phyloP scores from a whole-genome alignment of 2,888 invertebrate genomes.

The Neria commutata region DNA sequence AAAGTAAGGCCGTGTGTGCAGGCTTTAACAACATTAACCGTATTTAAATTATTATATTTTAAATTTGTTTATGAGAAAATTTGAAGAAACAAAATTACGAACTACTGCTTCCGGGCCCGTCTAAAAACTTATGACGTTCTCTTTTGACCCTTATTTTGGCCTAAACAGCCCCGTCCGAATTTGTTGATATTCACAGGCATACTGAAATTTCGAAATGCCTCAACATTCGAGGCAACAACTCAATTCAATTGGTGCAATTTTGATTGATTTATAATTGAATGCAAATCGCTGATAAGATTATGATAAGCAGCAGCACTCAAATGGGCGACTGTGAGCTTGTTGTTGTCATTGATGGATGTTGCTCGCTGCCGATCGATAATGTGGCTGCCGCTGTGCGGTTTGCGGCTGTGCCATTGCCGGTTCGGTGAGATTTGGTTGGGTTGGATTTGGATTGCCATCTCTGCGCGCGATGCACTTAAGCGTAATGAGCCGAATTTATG shows the following conservation, averaged over 20 bases:
- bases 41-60: too few relatives aligned
- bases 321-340: constrained; percentile 33
- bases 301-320: constrained; percentile 52
- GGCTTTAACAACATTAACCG: too few relatives aligned
- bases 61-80: too few relatives aligned
- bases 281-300: constrained; percentile 57
- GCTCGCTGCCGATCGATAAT: constrained; percentile 42
- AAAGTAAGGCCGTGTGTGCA: too few relatives aligned
- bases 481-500: constrained; percentile 4
- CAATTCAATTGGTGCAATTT: constrained; percentile 48
- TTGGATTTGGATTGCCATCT: too few relatives aligned
- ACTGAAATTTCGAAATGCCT: too few relatives aligned
- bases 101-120: too few relatives aligned
- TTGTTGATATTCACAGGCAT: too few relatives aligned
- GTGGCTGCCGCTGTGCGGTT: constrained; percentile 3
- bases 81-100: too few relatives aligned
- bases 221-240: not conserved
- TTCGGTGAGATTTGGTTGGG: not conserved
- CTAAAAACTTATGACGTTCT: too few relatives aligned
- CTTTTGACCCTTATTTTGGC: too few relatives aligned
- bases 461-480: constrained; percentile 1
- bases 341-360: constrained; percentile 28
- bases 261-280: constrained; percentile 59
- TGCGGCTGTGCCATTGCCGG: not conserved
- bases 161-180: too few relatives aligned